Evolutionary conservation across 1,140 invertebrate species (phyloP).

Genomic region (Ridgeia piscesae): DNA sequence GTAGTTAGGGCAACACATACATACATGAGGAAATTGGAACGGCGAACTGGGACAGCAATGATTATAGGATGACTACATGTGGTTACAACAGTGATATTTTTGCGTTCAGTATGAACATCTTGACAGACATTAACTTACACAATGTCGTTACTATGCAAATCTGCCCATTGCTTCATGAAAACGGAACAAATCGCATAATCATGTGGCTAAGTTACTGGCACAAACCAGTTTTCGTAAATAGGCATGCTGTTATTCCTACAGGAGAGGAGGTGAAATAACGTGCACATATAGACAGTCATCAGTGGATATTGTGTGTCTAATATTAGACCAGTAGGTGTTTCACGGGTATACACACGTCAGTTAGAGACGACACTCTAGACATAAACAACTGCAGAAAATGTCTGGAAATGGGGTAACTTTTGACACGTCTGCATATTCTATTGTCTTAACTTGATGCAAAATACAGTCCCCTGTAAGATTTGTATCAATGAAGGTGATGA

Average conservation of each 20-base stretch:
- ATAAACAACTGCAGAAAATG: background rate
- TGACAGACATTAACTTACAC: background rate
- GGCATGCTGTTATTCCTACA: background rate
- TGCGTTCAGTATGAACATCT: background rate
- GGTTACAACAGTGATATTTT: background rate
- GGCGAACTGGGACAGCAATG: background rate
- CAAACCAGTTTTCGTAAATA: background rate
- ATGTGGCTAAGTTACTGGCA: background rate
- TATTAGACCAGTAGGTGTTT: background rate
- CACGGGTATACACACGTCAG: background rate
- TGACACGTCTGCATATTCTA: background rate
- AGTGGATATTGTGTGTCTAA: background rate
- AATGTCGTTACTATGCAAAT: background rate
- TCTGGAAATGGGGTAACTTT: background rate
- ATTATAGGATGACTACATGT: background rate
- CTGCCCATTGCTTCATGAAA: background rate
- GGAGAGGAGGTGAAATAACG: background rate
- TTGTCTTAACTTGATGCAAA: background rate
- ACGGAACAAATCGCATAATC: background rate
- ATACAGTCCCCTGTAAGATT: background rate
- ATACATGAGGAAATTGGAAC: background rate
- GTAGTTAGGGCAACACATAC: background rate
- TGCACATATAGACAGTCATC: background rate
- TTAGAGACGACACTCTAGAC: background rate
- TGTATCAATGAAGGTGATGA: background rate